Percentiles rank a stretch among this genome's conserved stretches.
Conservation (phyloP, 35 echinoderm and acorn worm genomes). For the Diadema setosum region DNA sequence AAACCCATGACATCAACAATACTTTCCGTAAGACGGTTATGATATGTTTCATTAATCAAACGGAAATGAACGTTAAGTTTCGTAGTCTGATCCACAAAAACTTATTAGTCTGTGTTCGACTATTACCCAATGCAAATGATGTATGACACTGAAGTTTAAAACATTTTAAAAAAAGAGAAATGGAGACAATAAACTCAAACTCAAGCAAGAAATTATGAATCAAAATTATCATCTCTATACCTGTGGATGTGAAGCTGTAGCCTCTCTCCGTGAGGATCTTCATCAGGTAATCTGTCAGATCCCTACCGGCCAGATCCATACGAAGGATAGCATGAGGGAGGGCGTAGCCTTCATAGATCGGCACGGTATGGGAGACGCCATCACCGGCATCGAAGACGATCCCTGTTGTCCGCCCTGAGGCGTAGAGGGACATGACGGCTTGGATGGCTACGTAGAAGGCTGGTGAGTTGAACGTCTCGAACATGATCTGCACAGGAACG, state of each 20-base stretch:
- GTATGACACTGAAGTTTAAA: neutral
- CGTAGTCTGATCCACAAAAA: too few relatives aligned
- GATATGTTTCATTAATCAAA: too few relatives aligned
- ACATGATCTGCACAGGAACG: constrained; percentile 9
- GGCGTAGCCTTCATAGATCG: constrained; percentile 62
- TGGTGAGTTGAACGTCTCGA: constrained; percentile 51
- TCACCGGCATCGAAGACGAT: constrained; percentile 50
- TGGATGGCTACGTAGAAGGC: constrained; percentile 49
- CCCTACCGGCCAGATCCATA: constrained; percentile 39
- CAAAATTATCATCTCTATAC: neutral
- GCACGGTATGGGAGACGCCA: constrained; percentile 46
- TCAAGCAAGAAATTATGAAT: neutral
- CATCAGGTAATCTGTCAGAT: constrained; percentile 54
- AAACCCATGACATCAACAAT: neutral
- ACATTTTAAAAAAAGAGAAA: neutral
- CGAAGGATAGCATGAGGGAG: constrained; percentile 47
- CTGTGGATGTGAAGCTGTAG: constrained; percentile 28
- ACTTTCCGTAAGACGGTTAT: too few relatives aligned
- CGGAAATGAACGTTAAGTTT: too few relatives aligned
- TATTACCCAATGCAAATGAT: neutral
- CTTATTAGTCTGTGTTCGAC: neutral
- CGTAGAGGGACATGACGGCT: constrained; percentile 52
- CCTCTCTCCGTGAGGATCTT: constrained; percentile 43
- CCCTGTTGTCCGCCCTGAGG: constrained; percentile 52
- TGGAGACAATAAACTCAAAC: neutral